Base-by-base conservation (phyloP, 1,140 invertebrate genomes). In the Chymomyza costata region DNA sequence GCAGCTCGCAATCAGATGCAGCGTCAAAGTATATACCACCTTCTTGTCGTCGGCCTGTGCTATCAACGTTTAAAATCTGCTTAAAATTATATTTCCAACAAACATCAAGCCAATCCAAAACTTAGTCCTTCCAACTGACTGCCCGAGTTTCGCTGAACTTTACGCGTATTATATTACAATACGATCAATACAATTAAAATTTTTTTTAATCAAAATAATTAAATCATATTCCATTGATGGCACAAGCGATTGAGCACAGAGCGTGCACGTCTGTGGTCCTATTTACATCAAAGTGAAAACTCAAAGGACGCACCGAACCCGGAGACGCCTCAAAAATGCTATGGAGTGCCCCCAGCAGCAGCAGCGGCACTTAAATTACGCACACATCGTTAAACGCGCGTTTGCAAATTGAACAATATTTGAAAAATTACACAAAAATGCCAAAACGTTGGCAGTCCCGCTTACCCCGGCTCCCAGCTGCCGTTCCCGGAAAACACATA, bases 371-470 rank as follows among this genome's bases (percentile, higher is more conserved):
- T 82, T 83, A 83, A 82, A 82, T 82, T 82, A 82, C 73, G 65
- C 61, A 82, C 68, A 83, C 80, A 80, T 82, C 80, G 80, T 82
- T 82, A 82, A 73, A 52, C 65, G 61, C 68, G 73, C 73, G 62
- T 71, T 74, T 63, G 80, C 80, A 82, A 82, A 82, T 82, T 82
- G 78, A 82, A 82, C 80, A 82, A 82, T 82, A 82, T 82, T 82
- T 73, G 68, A 82, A 82, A 82, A 82, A 82, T 82, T 82, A 78
- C 67, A 65, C 45, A 48, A 50, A 54, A 50, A 52, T 54, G 45
- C 49, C 38, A 37, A 7, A 6, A 15, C n/a, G 10, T 41, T 21
- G 13, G 15, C 38, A 34, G 25, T 30, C 8, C 38, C 56, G 8
- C 18, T 28, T 16, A 10, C 19, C 16, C 28, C 31, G 37, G 15